Evolutionary conservation across 2,888 invertebrate species (phyloP), one percentile per base, ranked within the genome.

Genomic region (Nephrocerus scutellatus): DNA sequence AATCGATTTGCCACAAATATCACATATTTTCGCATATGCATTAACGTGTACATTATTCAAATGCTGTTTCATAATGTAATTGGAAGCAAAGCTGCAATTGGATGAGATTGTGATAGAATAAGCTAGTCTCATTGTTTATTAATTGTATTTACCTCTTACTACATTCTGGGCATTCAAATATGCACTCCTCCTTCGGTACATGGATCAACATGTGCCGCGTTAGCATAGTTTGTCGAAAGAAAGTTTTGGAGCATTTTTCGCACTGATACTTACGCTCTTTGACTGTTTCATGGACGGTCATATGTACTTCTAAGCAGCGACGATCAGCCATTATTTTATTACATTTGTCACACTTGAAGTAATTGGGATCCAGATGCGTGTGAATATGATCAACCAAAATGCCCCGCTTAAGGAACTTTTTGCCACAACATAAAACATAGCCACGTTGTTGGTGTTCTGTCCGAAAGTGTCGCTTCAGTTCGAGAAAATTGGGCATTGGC

Each of bases 1-100:
- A 25, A 66, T 53, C 2, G 59, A 54, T 43, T 62, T 63, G 2
- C 66, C 66, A 12, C 66, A 66, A 16, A 64, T 57, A 23, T 64
- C 61, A 43, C 66, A 66, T 9, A 64, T 55, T 46, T 60, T 62
- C 9, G 57, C 57, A 30, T 60, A 62, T 8, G 53, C 53, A 31
- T 62, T 57, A 19, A 62, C 44, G 39, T 66, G 65, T 19, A 63
- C 63, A 13, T 58, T 45, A 23, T 56, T 56, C 3, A 57, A 47
- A 30, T 64, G 64, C 16, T 59, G 59, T 24, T 54, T 52, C 50
- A 62, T 55, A 2, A 54, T 49, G 6, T 61, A 60, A 24, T 57
- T 50, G 3, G 53, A 58, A 13, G 59, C 58, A 32, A 62, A 64
- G 5, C 62, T 63, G 28, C 6, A 41, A 33, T 12, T 5, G 2